These are phyloP conservation scores for Stylophora pistillata DNA, from an alignment of 64 coral and sea anemone genomes.

Conservation along the genomic window DNA sequence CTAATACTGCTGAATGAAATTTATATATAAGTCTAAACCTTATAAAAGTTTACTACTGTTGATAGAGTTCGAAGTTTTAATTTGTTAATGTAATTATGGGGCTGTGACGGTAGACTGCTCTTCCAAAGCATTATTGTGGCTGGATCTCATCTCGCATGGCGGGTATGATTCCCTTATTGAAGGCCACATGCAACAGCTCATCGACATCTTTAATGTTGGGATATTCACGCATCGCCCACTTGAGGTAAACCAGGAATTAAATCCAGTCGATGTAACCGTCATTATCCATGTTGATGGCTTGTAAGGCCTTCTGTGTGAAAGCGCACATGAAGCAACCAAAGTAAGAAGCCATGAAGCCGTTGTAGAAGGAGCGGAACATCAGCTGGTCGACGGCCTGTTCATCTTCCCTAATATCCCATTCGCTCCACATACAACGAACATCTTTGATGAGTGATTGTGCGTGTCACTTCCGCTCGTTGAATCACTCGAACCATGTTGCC, in stretches of 20 bases:
- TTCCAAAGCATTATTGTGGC: too few relatives aligned
- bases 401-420: slow-evolving; percentile 55
- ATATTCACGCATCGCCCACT: slow-evolving; percentile 72
- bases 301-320: slow-evolving; percentile 43
- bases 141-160: slow-evolving; percentile 66
- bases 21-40: too few relatives aligned
- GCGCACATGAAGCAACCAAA: slow-evolving; percentile 74
- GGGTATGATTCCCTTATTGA: slow-evolving; percentile 65
- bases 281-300: slow-evolving; percentile 74
- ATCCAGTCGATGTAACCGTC: slow-evolving; percentile 72
- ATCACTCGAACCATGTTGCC: neutral
- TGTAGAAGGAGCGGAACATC: slow-evolving; percentile 72
- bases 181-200: slow-evolving; percentile 57
- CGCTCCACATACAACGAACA: slow-evolving; percentile 47
- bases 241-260: slow-evolving; percentile 71
- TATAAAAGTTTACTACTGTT: too few relatives aligned
- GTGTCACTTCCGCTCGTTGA: slow-evolving; percentile 1
- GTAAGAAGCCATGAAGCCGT: slow-evolving; percentile 71
- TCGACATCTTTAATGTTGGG: slow-evolving; percentile 54
- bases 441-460: slow-evolving; percentile 33
- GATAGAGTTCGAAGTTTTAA: too few relatives aligned
- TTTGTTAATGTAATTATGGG: too few relatives aligned
- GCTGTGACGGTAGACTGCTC: too few relatives aligned
- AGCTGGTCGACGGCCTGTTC: slow-evolving; percentile 23
- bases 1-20: too few relatives aligned